A percentile compares a stretch with the other conserved stretches of the same genome.
Evolutionary conservation across 2,113 vertebrate genomes (phyloP).

Genomic region (Ptilorrhoa leucosticta): DNA sequence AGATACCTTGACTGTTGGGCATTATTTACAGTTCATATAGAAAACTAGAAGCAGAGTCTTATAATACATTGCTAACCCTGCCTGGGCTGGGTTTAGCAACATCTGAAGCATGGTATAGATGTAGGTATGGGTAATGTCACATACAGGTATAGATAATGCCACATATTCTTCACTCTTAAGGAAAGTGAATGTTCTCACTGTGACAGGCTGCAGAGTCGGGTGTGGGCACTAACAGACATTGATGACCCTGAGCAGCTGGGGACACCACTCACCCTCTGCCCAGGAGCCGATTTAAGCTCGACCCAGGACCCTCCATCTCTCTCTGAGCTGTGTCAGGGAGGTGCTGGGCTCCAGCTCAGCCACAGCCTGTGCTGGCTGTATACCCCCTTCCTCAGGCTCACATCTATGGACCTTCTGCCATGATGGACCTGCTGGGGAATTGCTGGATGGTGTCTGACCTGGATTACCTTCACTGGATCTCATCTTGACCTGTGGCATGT

Average conservation of each 20-base stretch:
- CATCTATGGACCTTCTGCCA: fast-evolving
- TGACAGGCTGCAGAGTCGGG: background rate
- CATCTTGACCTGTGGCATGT: background rate
- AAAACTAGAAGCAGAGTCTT: constrained; percentile 12
- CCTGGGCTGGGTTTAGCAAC: background rate
- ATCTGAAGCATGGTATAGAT: background rate
- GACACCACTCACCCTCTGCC: background rate
- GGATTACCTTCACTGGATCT: fast-evolving
- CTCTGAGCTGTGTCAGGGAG: fast-evolving
- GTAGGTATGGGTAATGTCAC: background rate
- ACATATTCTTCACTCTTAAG: background rate
- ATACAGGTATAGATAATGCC: background rate
- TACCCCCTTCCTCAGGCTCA: fast-evolving
- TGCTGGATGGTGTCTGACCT: background rate
- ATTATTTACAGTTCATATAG: background rate
- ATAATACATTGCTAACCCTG: background rate
- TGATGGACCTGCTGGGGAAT: background rate
- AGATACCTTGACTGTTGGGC: background rate
- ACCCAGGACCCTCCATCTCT: fast-evolving
- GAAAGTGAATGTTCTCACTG: background rate
- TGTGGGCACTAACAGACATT: background rate
- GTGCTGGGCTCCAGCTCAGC: background rate
- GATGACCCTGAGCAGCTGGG: background rate
- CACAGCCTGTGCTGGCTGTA: fast-evolving
- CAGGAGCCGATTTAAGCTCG: background rate